A percentile compares a stretch with the other conserved stretches of the same genome.
These are phyloP conservation scores for Agrilus cyanescens DNA, from an alignment of 2,888 invertebrate genomes.

Conservation along the genomic window DNA sequence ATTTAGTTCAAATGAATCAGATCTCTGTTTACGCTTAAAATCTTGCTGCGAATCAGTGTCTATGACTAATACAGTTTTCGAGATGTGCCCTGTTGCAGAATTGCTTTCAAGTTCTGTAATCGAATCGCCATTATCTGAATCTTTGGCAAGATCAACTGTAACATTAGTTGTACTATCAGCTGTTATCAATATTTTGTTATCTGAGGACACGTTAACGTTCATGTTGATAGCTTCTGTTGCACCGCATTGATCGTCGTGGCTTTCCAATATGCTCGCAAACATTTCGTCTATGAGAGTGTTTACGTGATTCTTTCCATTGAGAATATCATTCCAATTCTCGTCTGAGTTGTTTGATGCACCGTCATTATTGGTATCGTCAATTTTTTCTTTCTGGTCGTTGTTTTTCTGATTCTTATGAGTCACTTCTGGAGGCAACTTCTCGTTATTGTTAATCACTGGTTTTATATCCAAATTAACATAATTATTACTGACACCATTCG, in stretches of 20 bases:
- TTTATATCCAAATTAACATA: slow-evolving; percentile 3
- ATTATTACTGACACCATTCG: slow-evolving; percentile 6
- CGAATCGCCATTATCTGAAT: slow-evolving; percentile 1
- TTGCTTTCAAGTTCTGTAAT: too few relatives aligned
- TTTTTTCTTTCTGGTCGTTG: not conserved
- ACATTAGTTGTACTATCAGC: slow-evolving; percentile 14
- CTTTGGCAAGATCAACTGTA: slow-evolving; percentile 15
- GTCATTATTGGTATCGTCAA: not conserved
- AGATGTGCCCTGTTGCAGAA: too few relatives aligned
- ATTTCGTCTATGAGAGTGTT: slow-evolving; percentile 34
- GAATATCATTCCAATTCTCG: slow-evolving; percentile 8
- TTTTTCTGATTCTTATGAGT: slow-evolving; percentile 2
- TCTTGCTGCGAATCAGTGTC: too few relatives aligned
- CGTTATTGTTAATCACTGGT: slow-evolving; percentile 7
- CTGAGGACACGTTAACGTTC: slow-evolving; percentile 9
- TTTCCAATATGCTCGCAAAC: slow-evolving; percentile 32
- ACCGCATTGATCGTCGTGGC: slow-evolving; percentile 19
- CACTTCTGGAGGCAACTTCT: slow-evolving; percentile 4
- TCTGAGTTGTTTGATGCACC: slow-evolving; percentile 3
- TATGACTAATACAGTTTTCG: too few relatives aligned
- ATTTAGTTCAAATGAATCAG: too few relatives aligned
- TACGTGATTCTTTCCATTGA: slow-evolving; percentile 30
- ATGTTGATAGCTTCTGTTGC: slow-evolving; percentile 17
- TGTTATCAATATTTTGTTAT: slow-evolving; percentile 7
- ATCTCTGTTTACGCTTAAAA: too few relatives aligned